phyloP scores from a whole-genome alignment of 2,888 invertebrate species.

The Habrosyne pyritoides region DNA sequence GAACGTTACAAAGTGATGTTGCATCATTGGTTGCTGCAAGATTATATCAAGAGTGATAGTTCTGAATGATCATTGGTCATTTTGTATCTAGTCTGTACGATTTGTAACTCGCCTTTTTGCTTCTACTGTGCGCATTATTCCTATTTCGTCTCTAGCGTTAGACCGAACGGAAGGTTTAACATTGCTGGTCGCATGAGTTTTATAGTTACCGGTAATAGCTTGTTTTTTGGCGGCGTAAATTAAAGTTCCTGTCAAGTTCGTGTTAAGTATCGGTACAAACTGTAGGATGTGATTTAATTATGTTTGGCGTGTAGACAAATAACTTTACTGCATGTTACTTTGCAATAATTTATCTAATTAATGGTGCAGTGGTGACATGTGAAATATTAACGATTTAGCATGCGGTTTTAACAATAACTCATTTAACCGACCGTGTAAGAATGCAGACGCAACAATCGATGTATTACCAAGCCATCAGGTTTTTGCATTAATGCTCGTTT shows the following conservation, averaged over 20 bases:
- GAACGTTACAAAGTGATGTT: not conserved
- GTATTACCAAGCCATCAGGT: conserved; percentile 19
- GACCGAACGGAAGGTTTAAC: too few relatives aligned
- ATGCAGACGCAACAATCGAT: conserved; percentile 13
- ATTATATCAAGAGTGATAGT: not conserved
- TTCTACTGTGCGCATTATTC: not conserved
- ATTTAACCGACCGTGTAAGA: conserved; percentile 16
- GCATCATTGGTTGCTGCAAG: not conserved
- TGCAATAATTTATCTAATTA: not conserved
- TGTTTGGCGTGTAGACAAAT: not conserved
- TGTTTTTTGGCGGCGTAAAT: not conserved
- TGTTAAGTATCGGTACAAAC: not conserved
- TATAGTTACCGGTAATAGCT: too few relatives aligned
- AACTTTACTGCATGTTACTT: not conserved
- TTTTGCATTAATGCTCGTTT: conserved; percentile 20
- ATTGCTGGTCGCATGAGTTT: too few relatives aligned
- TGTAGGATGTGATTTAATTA: not conserved
- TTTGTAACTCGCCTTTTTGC: not conserved
- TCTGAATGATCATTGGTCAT: not conserved
- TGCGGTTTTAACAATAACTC: not conserved
- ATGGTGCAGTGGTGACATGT: not conserved
- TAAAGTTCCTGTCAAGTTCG: not conserved
- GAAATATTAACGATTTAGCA: not conserved
- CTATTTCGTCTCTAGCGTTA: not conserved
- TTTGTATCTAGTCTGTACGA: not conserved